Evolutionary conservation across 2,797 vertebrate genomes (phyloP).

Genomic region (Tapera naevia): DNA sequence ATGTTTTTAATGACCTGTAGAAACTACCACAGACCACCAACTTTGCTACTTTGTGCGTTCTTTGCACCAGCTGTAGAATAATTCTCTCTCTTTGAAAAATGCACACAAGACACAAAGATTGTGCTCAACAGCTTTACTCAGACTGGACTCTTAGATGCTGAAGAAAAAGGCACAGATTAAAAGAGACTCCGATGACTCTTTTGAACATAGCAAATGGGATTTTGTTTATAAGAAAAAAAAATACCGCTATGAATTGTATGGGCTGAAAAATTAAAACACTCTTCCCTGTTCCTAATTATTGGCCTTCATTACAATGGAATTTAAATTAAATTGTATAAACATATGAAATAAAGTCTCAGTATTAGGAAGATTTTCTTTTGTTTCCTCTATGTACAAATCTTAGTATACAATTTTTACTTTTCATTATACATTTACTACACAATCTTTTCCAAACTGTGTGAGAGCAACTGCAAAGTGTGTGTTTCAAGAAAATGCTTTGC

Average conservation of each 20-base stretch:
- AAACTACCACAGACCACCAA: not conserved
- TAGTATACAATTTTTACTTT: constrained; percentile 76
- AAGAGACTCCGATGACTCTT: constrained; percentile 72
- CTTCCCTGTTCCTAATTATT: constrained; percentile 69
- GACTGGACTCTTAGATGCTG: constrained; percentile 68
- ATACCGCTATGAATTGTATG: constrained; percentile 64
- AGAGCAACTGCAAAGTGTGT: constrained; percentile 1
- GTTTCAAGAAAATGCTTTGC: constrained; percentile 38
- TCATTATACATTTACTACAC: constrained; percentile 74
- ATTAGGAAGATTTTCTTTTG: constrained; percentile 69
- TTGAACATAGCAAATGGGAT: constrained; percentile 67
- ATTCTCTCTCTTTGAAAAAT: constrained; percentile 50
- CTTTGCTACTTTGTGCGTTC: not conserved
- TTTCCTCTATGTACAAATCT: constrained; percentile 78
- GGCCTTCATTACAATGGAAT: constrained; percentile 78
- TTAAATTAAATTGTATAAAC: constrained; percentile 84
- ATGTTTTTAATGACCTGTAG: not conserved
- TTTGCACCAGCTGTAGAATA: not conserved
- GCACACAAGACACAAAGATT: constrained; percentile 72
- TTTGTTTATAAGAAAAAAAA: constrained; percentile 57
- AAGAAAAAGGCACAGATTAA: constrained; percentile 82
- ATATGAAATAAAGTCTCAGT: constrained; percentile 80
- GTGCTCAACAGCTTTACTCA: constrained; percentile 77
- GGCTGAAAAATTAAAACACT: constrained; percentile 65
- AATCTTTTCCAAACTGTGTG: constrained; percentile 50